Conservation (phyloP, 2,888 invertebrate genomes). For the Ophioninae sp. region DNA sequence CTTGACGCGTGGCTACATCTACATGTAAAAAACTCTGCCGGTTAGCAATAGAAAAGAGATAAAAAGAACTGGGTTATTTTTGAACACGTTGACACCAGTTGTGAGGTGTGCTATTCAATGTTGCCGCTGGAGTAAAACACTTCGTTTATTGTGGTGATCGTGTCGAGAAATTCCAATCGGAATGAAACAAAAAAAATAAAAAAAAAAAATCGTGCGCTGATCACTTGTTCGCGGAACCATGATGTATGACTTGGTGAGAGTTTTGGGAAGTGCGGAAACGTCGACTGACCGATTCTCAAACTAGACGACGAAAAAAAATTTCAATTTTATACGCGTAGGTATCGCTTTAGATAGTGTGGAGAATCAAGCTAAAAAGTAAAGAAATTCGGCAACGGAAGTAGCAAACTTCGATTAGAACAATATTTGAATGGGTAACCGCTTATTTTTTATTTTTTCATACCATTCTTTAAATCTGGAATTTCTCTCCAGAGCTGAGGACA, state of each 20-base stretch:
- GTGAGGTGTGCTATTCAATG: conserved; percentile 37
- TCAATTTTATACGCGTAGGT: not conserved
- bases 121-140: conserved; percentile 31
- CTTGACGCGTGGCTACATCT: conserved; percentile 31
- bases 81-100: conserved; percentile 3
- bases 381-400: too few relatives aligned
- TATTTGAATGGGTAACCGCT: not conserved
- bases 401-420: too few relatives aligned
- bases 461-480: not conserved
- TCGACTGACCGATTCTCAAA: not conserved
- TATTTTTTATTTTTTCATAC: not conserved
- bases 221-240: not conserved
- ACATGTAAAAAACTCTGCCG: not conserved
- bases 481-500: not conserved
- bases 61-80: conserved; percentile 38
- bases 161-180: conserved; percentile 27
- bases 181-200: not conserved
- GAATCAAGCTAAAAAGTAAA: too few relatives aligned
- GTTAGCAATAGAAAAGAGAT: conserved; percentile 6
- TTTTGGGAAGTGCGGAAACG: not conserved
- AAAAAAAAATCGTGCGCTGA: not conserved
- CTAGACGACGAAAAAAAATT: not conserved
- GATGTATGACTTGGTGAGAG: not conserved
- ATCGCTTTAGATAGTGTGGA: not conserved
- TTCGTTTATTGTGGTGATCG: conserved; percentile 40